Evolutionary conservation across 1,140 invertebrate species (phyloP), one percentile per base, ranked within the genome.

Genomic region (Drosophila takahashii): DNA sequence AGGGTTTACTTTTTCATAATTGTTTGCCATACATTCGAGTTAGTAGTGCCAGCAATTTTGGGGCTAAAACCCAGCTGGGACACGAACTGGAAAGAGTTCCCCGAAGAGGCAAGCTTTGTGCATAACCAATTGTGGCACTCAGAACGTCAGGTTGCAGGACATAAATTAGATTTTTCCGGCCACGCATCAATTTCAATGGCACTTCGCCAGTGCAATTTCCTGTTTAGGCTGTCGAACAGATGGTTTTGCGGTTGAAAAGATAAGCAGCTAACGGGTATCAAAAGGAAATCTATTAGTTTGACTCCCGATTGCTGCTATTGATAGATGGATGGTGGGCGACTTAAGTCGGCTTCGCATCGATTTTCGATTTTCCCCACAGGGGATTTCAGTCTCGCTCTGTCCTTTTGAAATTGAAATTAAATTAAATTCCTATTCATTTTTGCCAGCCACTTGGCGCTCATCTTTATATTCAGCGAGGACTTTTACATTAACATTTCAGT

Each of bases 151-250:
- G 60, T 39, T 9, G 32, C 4, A 37, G 8, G 10, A 27, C 47
- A 79, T 79, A 83, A 83, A 83, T 83, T 84, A 79, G 59, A 53
- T 57, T 75, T 18, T 64, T 73, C 47, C 67, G 61, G 79, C 44
- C 54, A 61, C 58, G 45, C 70, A 58, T 70, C 50, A 37, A 44
- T 53, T 69, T 59, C 60, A 61, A 59, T 61, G 65, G 16, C 37
- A 62, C 18, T 45, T 8, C 16, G 47, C 69, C 44, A 44, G 11
- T 34, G 48, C 69, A 81, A 79, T 83, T 79, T 83, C 71, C 70
- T 64, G 62, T 48, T 70, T 57, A 57, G 64, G 42, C 51, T 26
- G 32, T 37, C 9, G 18, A 32, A 47, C 37, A 18, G 34, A 47
- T 69, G 41, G 15, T 27, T 42, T 39, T 26, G 48, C 45, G 64